These are phyloP conservation scores for Plusia festucae DNA, from an alignment of 2,888 invertebrate species.

Conservation along the genomic window DNA sequence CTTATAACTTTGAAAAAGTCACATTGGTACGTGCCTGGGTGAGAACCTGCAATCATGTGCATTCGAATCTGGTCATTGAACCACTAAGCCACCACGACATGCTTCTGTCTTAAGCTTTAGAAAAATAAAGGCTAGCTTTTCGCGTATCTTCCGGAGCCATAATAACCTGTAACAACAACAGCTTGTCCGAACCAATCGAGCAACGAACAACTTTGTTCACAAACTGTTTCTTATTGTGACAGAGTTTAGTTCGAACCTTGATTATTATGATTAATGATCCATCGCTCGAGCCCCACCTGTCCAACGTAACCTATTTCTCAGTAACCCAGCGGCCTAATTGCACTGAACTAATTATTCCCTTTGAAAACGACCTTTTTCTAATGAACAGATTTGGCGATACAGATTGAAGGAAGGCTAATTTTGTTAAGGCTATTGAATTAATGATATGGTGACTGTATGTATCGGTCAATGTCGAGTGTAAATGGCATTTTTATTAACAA, in stretches of 20 bases:
- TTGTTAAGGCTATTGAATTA: slow-evolving; percentile 5
- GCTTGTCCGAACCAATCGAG: slow-evolving; percentile 2
- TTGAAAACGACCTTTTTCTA: slow-evolving; percentile 42
- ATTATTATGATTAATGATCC: slow-evolving; percentile 58
- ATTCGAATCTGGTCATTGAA: too few relatives aligned
- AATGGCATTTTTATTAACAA: not conserved
- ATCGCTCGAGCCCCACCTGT: slow-evolving; percentile 43
- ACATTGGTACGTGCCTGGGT: too few relatives aligned
- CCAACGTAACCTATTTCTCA: slow-evolving; percentile 52
- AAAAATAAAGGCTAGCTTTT: too few relatives aligned
- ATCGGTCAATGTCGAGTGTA: not conserved
- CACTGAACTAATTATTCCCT: slow-evolving; percentile 44
- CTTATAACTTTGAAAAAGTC: too few relatives aligned
- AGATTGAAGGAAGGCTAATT: slow-evolving; percentile 39
- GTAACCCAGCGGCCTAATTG: slow-evolving; percentile 44
- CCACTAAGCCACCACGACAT: too few relatives aligned
- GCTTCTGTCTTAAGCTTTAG: too few relatives aligned
- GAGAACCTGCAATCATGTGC: too few relatives aligned
- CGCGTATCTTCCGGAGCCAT: not conserved
- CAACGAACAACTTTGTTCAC: not conserved
- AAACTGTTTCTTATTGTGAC: not conserved
- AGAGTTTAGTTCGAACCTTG: slow-evolving; percentile 22
- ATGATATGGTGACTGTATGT: not conserved
- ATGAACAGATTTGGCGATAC: slow-evolving; percentile 21
- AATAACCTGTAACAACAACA: slow-evolving; percentile 6